These are phyloP conservation scores for Stichodactyla mertensii DNA, from an alignment of 64 coral and sea anemone species.

Conservation along the genomic window DNA sequence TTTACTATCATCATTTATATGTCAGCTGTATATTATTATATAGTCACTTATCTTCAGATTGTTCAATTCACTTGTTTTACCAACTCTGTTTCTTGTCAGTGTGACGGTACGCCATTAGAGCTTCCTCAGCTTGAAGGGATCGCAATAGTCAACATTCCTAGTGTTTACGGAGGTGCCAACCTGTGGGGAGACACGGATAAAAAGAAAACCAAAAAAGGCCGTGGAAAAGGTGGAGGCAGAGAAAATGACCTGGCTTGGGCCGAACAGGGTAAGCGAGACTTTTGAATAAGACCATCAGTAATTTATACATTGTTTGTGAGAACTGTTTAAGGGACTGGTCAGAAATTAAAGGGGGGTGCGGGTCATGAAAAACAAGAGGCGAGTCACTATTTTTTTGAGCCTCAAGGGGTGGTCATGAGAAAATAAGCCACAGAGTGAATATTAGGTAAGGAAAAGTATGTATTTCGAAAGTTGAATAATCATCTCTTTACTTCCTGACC, in stretches of 20 bases:
- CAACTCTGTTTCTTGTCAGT: conserved; percentile 35
- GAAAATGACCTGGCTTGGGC: conserved; percentile 85
- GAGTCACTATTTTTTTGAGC: no score
- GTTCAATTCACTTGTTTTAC: background rate
- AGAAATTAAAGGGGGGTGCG: no score
- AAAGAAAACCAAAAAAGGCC: conserved; percentile 85
- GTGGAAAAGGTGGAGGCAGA: conserved; percentile 52
- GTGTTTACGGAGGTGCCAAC: conserved; percentile 93
- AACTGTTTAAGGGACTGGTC: no score
- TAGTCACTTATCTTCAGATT: background rate
- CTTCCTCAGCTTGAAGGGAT: conserved; percentile 92
- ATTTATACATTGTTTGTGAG: no score
- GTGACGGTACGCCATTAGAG: conserved; percentile 71
- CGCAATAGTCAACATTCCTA: conserved; percentile 96
- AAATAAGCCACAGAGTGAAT: no score
- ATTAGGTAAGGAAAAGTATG: no score
- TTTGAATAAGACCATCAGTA: background rate
- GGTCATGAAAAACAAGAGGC: no score
- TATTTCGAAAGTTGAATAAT: no score
- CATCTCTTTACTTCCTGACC: no score
- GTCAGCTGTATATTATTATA: no score
- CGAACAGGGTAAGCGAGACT: conserved; percentile 64
- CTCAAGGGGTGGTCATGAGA: no score
- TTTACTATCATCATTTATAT: no score
- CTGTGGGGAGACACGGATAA: conserved; percentile 98